Conservation (phyloP, 2,888 invertebrate species). For the Coenonympha glycerion region DNA sequence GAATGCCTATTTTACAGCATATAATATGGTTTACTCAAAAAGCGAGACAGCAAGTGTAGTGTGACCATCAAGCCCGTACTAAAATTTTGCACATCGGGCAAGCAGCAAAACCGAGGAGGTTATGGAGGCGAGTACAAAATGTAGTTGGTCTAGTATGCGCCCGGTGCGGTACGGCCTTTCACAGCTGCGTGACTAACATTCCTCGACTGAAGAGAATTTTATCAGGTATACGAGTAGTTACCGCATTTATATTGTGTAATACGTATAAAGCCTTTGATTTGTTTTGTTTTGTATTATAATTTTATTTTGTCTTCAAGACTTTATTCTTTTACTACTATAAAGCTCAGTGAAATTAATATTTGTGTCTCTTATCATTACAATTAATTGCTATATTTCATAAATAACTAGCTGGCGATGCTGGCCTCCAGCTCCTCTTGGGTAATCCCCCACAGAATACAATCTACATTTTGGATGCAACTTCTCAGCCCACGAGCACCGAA, state of each 20-base stretch:
- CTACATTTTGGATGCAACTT: too few relatives aligned
- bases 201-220: conserved; percentile 29
- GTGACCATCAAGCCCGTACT: conserved; percentile 18
- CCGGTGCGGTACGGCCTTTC: conserved; percentile 39
- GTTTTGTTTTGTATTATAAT: too few relatives aligned
- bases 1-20: too few relatives aligned
- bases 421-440: too few relatives aligned
- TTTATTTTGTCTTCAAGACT: too few relatives aligned
- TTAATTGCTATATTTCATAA: too few relatives aligned
- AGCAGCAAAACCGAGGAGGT: conserved; percentile 19
- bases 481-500: too few relatives aligned
- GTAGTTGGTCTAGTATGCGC: conserved; percentile 32
- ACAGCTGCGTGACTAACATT: conserved; percentile 46
- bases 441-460: too few relatives aligned
- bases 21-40: neutral
- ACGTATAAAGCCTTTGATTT: neutral
- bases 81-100: conserved; percentile 9
- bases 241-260: conserved; percentile 4
- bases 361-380: too few relatives aligned
- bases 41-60: neutral
- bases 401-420: too few relatives aligned
- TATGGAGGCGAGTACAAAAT: conserved; percentile 25
- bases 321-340: too few relatives aligned
- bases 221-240: conserved; percentile 14
- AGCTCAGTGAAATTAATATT: too few relatives aligned